A percentile compares a stretch with the other conserved stretches of the same genome.
phyloP scores from a whole-genome alignment of 2,113 vertebrate species.

The Spheniscus mendiculus region DNA sequence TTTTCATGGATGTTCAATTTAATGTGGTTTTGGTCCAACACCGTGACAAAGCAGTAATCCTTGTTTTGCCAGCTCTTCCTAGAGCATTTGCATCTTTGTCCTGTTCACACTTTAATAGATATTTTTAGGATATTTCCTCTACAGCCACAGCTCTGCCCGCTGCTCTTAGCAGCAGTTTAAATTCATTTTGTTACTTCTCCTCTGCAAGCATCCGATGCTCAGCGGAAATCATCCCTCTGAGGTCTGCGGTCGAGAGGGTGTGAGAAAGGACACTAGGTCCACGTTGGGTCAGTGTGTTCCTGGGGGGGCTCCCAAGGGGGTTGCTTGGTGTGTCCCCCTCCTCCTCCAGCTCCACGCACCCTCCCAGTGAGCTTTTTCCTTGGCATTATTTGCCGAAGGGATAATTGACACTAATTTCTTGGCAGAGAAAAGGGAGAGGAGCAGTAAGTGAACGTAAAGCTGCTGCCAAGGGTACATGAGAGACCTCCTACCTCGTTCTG shows the following conservation, averaged over 20 bases:
- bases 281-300: background rate
- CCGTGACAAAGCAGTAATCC: background rate
- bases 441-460: background rate
- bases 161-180: background rate
- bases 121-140: background rate
- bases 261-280: background rate
- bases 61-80: background rate
- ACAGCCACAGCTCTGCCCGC: background rate
- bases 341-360: background rate
- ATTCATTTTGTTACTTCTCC: background rate
- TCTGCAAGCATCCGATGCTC: background rate
- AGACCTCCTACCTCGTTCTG: background rate
- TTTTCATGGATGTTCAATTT: background rate
- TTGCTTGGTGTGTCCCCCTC: background rate
- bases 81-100: background rate
- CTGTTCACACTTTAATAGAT: background rate
- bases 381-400: background rate
- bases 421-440: background rate
- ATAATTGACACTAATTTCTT: constrained; percentile 18
- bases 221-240: too few relatives aligned
- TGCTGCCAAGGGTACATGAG: background rate
- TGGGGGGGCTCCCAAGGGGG: background rate
- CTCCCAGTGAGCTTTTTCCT: background rate
- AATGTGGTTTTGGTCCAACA: background rate
- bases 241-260: background rate